Base-by-base conservation (phyloP, 2,797 vertebrate genomes). In the Macropus fuliginosus region DNA sequence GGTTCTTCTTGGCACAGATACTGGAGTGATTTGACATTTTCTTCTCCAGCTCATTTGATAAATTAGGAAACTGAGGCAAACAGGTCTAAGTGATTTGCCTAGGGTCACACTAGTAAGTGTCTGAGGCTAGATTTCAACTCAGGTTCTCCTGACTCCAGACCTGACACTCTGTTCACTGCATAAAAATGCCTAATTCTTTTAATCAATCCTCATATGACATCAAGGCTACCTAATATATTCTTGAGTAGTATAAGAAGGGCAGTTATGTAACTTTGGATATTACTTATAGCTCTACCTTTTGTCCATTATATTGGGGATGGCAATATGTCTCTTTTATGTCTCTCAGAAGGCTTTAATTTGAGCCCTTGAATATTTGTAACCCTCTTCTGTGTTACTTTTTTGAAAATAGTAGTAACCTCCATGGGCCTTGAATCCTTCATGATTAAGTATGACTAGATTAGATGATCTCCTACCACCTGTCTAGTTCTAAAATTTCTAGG, bases 331-430 rank as follows among this genome's bases (percentile, higher is more conserved):
- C 52, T 52, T 52, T 89, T 12, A 34, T 31, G 50, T 31, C 55
- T 62, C 66, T 90, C 89, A 27, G 50, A 50, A 91, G 55, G 29
- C 12, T 62, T 10, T 9, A 0, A 40, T 14, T 16, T 18, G 11
- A 91, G 18, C 27, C 1, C 18, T 52, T 6, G 0, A 59, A 55
- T 93, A 97, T 93, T 55, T 40, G 31, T 74, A 55, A 27, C 90
- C 74, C 8, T 92, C 34, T 94, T 81, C 56, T 0, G 52, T 0
- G n/a, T 13, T 46, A 8, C 91, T 54, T 74, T 3, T 92, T 95
- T 66, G 34, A 90, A 92, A 54, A 50, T 2, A 92, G 13, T n/a
- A 95, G 59, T 98, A 18, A 34, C 94, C 4, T 55, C 74, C 90
- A 52, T 1, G 34, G 5, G 81, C 24, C 90, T 87, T 29, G 55